Conservation (phyloP, 2,888 invertebrate species). For the Boloria euphrosyne region DNA sequence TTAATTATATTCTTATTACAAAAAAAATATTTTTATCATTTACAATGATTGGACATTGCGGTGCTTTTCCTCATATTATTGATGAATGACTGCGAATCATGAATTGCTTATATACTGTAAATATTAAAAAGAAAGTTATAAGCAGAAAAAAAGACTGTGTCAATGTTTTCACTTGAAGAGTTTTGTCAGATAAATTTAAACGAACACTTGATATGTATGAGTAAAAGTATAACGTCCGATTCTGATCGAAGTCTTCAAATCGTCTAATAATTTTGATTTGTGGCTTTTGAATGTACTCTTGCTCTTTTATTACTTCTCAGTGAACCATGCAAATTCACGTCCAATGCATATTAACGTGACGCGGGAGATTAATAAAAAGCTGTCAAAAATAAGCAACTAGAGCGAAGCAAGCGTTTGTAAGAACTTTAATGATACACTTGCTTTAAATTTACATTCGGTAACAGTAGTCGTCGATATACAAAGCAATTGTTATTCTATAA, state of each 20-base stretch:
- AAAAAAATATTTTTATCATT: too few species aligned
- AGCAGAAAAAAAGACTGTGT: constrained; percentile 1
- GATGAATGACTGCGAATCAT: constrained; percentile 51
- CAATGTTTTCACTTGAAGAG: constrained; percentile 2
- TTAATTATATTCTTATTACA: too few species aligned
- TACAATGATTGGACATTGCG: too few species aligned
- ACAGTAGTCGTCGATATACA: not conserved
- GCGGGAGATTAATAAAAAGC: constrained; percentile 60
- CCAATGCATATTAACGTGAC: constrained; percentile 62
- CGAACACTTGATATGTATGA: constrained; percentile 50
- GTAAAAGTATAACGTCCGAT: constrained; percentile 74
- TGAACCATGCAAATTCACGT: constrained; percentile 62
- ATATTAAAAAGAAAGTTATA: constrained; percentile 9
- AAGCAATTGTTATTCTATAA: not conserved
- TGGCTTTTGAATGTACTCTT: constrained; percentile 58
- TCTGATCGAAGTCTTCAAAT: constrained; percentile 61
- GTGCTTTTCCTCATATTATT: too few species aligned
- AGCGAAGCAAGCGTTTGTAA: constrained; percentile 46
- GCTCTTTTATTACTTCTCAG: constrained; percentile 24
- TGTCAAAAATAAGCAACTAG: constrained; percentile 54
- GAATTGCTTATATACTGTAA: constrained; percentile 50
- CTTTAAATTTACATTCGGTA: not conserved
- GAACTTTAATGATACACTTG: not conserved
- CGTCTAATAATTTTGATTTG: constrained; percentile 47
- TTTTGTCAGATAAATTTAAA: not conserved